Conservation (phyloP, 2,888 invertebrate species). For the Mesochorus sp. region DNA sequence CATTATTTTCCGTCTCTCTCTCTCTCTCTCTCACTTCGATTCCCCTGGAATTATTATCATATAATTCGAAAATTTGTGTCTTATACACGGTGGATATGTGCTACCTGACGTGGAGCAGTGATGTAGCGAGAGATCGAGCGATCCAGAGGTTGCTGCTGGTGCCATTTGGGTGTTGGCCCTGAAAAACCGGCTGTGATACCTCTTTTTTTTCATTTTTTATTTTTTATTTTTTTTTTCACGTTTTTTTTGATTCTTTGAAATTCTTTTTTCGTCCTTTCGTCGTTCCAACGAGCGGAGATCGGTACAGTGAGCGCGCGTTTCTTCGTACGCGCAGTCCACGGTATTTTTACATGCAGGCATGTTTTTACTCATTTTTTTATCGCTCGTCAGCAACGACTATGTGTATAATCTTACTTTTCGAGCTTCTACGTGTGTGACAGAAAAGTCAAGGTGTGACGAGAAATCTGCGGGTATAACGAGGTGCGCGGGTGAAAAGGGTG, state of each 20-base stretch:
- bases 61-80: neutral
- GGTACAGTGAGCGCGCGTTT: constrained; percentile 5
- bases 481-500: neutral
- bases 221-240: neutral
- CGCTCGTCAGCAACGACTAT: neutral
- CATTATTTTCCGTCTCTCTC: too few relatives aligned
- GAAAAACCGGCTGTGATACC: constrained; percentile 57
- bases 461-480: neutral
- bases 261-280: constrained; percentile 1
- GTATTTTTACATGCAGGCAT: neutral
- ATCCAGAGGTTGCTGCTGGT: constrained; percentile 60
- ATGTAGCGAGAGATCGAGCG: constrained; percentile 22
- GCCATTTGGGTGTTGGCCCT: constrained; percentile 62
- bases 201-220: constrained; percentile 13
- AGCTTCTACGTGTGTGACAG: neutral
- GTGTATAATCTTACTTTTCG: constrained; percentile 6
- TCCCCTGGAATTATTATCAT: too few relatives aligned
- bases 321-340: neutral
- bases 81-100: constrained; percentile 28
- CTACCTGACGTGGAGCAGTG: constrained; percentile 37
- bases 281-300: neutral
- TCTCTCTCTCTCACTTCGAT: too few relatives aligned
- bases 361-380: neutral
- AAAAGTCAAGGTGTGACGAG: constrained; percentile 3
- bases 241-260: neutral